Evolutionary conservation across 2,113 vertebrate genomes (phyloP), one percentile per base, ranked within the genome.

Genomic region (Formicarius rufipectus): DNA sequence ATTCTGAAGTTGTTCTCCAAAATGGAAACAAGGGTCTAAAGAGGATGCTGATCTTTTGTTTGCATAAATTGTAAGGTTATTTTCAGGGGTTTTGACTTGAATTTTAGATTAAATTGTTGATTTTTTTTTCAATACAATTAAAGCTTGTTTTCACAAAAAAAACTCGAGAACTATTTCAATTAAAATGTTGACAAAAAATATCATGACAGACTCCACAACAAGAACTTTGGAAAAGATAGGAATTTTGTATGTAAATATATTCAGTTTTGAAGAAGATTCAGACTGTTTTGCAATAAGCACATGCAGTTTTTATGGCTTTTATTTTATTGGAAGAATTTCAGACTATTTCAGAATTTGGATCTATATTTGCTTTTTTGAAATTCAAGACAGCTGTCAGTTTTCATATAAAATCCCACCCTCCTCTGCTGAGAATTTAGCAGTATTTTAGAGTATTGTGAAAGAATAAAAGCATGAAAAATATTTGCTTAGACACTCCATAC

Each of bases 321-420:
- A 53, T 91, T 74, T 96, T 69, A 45, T 69, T 94, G 94, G 94
- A 94, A 87, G 44, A 95, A 53, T 23, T 64, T 94, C 77, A 92
- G 31, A 55, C 7, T 79, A 27, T 93, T 94, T 83, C 6, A 94
- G 76, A 96, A 80, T 91, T 91, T 93, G 62, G 77, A 91, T 82
- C 69, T 78, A 19, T 78, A 84, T 93, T 92, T 89, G 49, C 77
- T 62, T 73, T 91, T 95, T 66, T 84, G 9, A 85, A 96, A 89
- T 79, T 66, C 78, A 84, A 76, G 77, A 12, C 93, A 91, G 75
- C 66, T 96, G 84, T 89, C 93, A 91, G 66, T 95, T 91, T 96
- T 87, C 63, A 80, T 49, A 60, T 35, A 45, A 71, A 89, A 73
- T 2, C 2, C 7, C 25, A 40, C 14, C 45, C 37, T 59, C 21